Conservation (phyloP, 2,113 vertebrate species). For the Turnix velox region DNA sequence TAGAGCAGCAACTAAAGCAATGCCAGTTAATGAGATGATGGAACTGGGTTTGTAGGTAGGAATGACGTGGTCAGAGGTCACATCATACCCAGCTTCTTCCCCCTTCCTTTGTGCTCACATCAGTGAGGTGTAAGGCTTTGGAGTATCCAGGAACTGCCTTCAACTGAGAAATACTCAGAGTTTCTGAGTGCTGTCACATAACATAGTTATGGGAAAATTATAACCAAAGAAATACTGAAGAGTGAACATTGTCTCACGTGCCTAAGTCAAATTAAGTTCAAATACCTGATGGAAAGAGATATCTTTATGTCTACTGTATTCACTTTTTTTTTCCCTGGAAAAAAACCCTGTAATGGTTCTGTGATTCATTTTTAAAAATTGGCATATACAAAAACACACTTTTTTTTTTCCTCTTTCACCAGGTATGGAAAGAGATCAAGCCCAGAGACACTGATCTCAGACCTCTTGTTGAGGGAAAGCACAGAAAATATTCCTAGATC, state of each 20-base stretch:
- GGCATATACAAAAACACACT: background rate
- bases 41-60: background rate
- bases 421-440: slow-evolving; percentile 96
- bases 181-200: background rate
- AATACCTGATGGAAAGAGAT: background rate
- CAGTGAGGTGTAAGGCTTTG: background rate
- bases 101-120: background rate
- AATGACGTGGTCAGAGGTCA: background rate
- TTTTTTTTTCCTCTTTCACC: background rate
- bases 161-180: background rate
- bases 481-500: slow-evolving; percentile 87
- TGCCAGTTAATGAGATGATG: background rate
- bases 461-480: slow-evolving; percentile 89
- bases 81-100: background rate
- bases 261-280: background rate
- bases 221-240: background rate
- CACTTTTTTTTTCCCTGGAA: background rate
- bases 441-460: slow-evolving; percentile 89
- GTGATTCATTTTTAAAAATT: background rate
- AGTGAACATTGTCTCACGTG: background rate
- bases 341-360: background rate
- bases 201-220: background rate
- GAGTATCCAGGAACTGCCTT: background rate
- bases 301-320: background rate
- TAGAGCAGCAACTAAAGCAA: background rate